A percentile compares a stretch with the other conserved stretches of the same genome.
Evolutionary conservation across 1,140 invertebrate genomes (phyloP).

Genomic region (Heliothis subflexa): DNA sequence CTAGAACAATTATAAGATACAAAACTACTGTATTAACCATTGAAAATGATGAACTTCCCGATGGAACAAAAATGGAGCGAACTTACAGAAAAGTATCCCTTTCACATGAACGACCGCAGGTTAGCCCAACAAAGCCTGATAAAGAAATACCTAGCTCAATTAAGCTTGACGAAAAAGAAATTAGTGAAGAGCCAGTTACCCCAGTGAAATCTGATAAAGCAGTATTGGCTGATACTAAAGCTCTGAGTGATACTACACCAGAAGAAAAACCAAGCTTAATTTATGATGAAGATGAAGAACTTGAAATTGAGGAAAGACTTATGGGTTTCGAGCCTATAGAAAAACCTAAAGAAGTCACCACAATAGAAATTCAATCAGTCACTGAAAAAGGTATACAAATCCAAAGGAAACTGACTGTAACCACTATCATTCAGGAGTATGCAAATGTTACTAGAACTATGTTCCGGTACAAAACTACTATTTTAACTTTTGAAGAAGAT

Average conservation of each 20-base stretch:
- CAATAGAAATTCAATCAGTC: constrained; percentile 65
- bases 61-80: constrained; percentile 77
- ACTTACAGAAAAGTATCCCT: constrained; percentile 76
- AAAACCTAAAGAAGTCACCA: constrained; percentile 68
- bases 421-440: constrained; percentile 70
- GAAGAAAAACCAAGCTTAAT: constrained; percentile 15
- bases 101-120: constrained; percentile 59
- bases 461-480: constrained; percentile 74
- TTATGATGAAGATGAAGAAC: constrained; percentile 54
- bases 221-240: not conserved
- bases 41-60: constrained; percentile 79
- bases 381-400: constrained; percentile 68
- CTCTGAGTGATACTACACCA: not conserved
- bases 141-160: not conserved
- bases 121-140: not conserved
- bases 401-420: constrained; percentile 72
- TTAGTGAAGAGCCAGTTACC: not conserved
- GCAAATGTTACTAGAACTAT: constrained; percentile 60
- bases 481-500: constrained; percentile 77
- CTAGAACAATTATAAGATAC: constrained; percentile 66
- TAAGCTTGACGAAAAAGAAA: not conserved
- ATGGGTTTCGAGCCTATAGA: constrained; percentile 68
- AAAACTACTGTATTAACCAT: constrained; percentile 77
- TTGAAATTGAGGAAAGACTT: constrained; percentile 61
- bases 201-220: no score